Conservation (phyloP, 2,888 invertebrate genomes). For the Auanema freiburgensis region DNA sequence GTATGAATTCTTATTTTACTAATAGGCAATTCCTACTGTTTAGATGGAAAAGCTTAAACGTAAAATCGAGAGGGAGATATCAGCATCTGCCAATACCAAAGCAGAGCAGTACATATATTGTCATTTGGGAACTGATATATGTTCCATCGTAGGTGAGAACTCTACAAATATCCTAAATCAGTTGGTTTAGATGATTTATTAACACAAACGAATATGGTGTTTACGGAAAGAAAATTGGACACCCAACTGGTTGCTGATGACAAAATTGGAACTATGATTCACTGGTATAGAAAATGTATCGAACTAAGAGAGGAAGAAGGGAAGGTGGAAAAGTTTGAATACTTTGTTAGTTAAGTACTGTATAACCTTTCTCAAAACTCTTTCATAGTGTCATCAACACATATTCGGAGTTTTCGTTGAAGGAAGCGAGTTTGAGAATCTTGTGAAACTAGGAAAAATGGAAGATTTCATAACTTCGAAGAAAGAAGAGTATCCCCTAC, state of each 20-base stretch:
- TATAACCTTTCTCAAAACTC: neutral
- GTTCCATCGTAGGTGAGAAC: slow-evolving; percentile 23
- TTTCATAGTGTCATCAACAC: slow-evolving; percentile 31
- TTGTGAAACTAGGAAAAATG: slow-evolving; percentile 18
- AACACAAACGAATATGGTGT: slow-evolving; percentile 18
- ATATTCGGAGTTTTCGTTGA: slow-evolving; percentile 27
- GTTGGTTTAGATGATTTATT: slow-evolving; percentile 34
- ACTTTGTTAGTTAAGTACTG: slow-evolving; percentile 9
- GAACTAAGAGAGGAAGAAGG: slow-evolving; percentile 28
- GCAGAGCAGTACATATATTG: slow-evolving; percentile 35
- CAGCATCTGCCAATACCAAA: slow-evolving; percentile 25
- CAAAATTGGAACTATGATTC: slow-evolving; percentile 26
- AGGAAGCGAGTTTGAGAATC: slow-evolving; percentile 4
- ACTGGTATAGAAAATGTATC: slow-evolving; percentile 32
- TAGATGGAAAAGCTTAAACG: slow-evolving; percentile 30
- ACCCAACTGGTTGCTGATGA: slow-evolving; percentile 29
- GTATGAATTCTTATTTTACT: neutral
- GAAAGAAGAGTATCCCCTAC: slow-evolving; percentile 23
- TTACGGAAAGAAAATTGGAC: slow-evolving; percentile 31
- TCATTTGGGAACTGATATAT: slow-evolving; percentile 26
- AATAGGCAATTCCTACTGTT: neutral
- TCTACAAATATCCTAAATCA: neutral
- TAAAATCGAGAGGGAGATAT: slow-evolving; percentile 35
- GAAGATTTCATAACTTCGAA: slow-evolving; percentile 30
- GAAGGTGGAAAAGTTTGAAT: slow-evolving; percentile 26